Base-by-base conservation (phyloP, 2,797 vertebrate genomes). In the Miichthys miiuy region DNA sequence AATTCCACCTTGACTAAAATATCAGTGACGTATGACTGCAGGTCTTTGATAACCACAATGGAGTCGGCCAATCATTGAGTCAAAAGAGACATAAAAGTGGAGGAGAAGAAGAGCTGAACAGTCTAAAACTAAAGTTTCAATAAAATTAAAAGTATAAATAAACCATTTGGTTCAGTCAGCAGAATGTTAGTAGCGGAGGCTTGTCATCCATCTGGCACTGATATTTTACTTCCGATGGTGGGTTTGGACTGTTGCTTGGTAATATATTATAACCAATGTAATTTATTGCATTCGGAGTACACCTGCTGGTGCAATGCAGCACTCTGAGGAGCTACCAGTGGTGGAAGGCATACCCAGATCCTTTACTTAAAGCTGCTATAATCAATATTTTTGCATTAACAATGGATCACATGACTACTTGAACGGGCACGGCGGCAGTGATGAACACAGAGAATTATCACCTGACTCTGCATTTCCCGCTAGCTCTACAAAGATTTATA, bases 181-280 rank as follows among this genome's bases (percentile, higher is more conserved):
- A 76, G 52, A 76, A 57, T 50, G 52, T 63, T 56, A 67, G 60
- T 34, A n/a, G 20, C 7, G 25, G 60, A 34, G 54, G 58, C 42
- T 42, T 13, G 63, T 56, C 42, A 20, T 79, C 87, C 79, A 81
- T 87, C 69, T 88, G 77, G 69, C 72, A 12, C 23, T 21, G 57
- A 81, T 51, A 54, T 27, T 60, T 63, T 41, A 72, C 79, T 69
- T 79, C 51, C 11, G n/a, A 64, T 55, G 4, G 38, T 20, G 61
- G 38, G 70, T 64, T 58, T 63, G 23, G 20, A 67, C 21, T 21
- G 20, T 25, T 42, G 72, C 56, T 25, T 51, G 51, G 48, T 44
- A n/a, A 71, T 68, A 42, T 58, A 34, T 60, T 51, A 69, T 23
- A 58, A 55, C 17, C 57, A 20, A 6, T 34, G 9, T 44, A 12